Percentiles rank a stretch among this genome's conserved stretches.
Evolutionary conservation across 1,140 invertebrate genomes (phyloP).

Genomic region (Zaprionus vittiger): DNA sequence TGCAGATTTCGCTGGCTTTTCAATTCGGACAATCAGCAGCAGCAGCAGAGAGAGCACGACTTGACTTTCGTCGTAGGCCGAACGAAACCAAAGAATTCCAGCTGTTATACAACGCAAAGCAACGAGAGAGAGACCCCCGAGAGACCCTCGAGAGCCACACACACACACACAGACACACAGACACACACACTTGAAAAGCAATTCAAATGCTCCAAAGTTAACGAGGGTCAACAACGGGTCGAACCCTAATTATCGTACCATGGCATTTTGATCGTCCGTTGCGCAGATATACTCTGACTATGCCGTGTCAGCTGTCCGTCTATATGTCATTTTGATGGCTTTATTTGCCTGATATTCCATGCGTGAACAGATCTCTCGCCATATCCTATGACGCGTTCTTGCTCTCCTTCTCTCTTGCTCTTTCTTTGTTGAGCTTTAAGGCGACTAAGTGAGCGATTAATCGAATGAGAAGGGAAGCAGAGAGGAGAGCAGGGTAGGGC

Average conservation of each 20-base stretch:
- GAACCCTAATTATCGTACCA: slow-evolving; percentile 22
- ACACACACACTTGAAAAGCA: neutral
- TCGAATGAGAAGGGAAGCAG: neutral
- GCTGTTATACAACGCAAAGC: neutral
- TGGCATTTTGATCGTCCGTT: neutral
- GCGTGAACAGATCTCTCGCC: neutral
- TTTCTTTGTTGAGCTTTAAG: neutral
- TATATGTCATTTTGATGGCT: neutral
- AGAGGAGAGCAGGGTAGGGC: no score
- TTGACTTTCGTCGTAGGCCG: slow-evolving; percentile 4
- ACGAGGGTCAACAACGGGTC: slow-evolving; percentile 37
- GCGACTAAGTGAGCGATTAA: neutral
- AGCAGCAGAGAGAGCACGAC: neutral
- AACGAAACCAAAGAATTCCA: slow-evolving; percentile 25
- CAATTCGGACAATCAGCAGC: slow-evolving; percentile 29
- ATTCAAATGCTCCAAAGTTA: slow-evolving; percentile 38
- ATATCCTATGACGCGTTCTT: neutral
- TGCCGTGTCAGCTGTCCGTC: neutral
- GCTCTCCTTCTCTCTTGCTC: no score
- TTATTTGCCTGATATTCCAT: neutral
- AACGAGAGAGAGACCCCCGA: neutral
- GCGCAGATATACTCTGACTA: neutral
- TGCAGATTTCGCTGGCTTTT: slow-evolving; percentile 42
- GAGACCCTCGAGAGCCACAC: neutral
- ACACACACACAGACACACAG: neutral